Conservation (phyloP, 2,888 invertebrate species). For the Rhagophthalmus giganteus region DNA sequence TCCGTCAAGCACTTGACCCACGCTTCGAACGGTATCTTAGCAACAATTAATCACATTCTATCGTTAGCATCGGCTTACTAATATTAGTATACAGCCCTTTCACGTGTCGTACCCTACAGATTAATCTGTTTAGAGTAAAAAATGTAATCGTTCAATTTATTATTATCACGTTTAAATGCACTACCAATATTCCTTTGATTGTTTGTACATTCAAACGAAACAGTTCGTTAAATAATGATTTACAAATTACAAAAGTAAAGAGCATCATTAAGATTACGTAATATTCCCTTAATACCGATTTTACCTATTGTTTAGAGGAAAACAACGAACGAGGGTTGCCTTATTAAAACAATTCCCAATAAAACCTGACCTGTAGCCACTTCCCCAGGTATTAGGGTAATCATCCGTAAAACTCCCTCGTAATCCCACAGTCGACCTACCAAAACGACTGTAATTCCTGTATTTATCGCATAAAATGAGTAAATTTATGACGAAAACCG, state of each 20-base stretch:
- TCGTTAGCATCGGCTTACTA: constrained; percentile 50
- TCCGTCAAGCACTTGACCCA: constrained; percentile 50
- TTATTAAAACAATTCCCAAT: constrained; percentile 37
- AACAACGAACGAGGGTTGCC: constrained; percentile 17
- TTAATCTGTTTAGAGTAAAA: too few relatives aligned
- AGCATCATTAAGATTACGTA: too few relatives aligned
- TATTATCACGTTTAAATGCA: constrained; percentile 1
- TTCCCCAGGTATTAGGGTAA: constrained; percentile 29
- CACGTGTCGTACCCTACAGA: too few relatives aligned
- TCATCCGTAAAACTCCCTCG: constrained; percentile 29
- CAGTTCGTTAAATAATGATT: too few relatives aligned
- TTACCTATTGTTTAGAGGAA: too few relatives aligned
- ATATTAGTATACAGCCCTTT: constrained; percentile 29
- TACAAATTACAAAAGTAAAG: too few relatives aligned
- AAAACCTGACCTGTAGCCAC: constrained; percentile 29
- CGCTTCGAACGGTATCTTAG: constrained; percentile 53
- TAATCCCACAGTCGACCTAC: constrained; percentile 34
- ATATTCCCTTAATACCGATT: too few relatives aligned
- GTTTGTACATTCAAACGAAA: too few relatives aligned
- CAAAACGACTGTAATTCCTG: constrained; percentile 5
- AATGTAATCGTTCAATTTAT: too few relatives aligned
- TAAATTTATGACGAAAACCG: constrained; percentile 1
- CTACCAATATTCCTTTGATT: too few relatives aligned
- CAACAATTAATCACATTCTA: constrained; percentile 57
- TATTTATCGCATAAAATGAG: constrained; percentile 10